Percentiles rank a stretch among this genome's conserved stretches.
Evolutionary conservation across 2,113 vertebrate species (phyloP).

Genomic region (Sphyrna mokarran): DNA sequence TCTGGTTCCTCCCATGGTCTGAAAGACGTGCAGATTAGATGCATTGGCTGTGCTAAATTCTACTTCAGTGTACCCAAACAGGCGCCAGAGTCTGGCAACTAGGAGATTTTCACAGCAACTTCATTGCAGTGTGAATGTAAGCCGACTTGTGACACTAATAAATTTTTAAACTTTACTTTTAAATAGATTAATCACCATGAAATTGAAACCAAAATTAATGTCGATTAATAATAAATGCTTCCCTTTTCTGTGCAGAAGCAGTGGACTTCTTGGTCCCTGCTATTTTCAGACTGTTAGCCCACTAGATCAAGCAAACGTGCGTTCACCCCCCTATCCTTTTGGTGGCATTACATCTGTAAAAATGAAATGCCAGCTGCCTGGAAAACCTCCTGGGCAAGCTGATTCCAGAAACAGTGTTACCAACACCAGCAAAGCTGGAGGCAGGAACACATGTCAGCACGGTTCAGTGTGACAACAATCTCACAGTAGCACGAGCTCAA

Average conservation of each 20-base stretch:
- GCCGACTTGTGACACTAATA: too few relatives aligned
- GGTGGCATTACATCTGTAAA: neutral
- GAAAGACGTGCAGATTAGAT: too few relatives aligned
- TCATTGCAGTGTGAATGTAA: too few relatives aligned
- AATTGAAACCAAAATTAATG: neutral
- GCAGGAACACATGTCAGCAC: neutral
- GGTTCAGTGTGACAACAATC: neutral
- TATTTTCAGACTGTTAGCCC: neutral
- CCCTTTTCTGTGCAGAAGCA: neutral
- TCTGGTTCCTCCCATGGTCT: too few relatives aligned
- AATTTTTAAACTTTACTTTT: too few relatives aligned
- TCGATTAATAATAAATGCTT: neutral
- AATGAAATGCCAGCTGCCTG: neutral
- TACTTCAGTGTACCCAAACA: too few relatives aligned
- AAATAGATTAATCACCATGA: neutral
- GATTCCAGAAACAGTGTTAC: neutral
- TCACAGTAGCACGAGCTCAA: neutral
- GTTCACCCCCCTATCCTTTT: neutral
- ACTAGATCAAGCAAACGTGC: neutral
- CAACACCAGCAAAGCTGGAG: neutral
- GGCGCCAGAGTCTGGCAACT: too few relatives aligned
- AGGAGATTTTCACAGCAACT: too few relatives aligned
- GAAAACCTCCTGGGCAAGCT: neutral
- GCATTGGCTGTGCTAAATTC: too few relatives aligned
- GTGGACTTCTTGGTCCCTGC: neutral